Base-by-base conservation (phyloP, 2,888 invertebrate genomes). In the Drosophila testacea region DNA sequence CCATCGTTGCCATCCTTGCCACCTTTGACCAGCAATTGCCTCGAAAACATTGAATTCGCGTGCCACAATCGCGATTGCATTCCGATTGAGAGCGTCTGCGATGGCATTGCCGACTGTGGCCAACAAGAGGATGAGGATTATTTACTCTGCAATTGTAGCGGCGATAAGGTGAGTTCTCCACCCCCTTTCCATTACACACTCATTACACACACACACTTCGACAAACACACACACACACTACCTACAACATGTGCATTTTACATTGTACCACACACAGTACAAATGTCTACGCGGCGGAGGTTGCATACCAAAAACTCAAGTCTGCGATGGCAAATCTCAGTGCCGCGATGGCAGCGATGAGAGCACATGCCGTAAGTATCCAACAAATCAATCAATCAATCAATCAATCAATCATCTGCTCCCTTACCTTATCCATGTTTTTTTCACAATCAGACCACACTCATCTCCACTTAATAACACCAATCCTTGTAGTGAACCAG, bases 81-180 rank as follows among this genome's bases (percentile, higher is more conserved):
- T 65, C 96, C 96, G 47, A 93, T 93, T 82, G 94, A 95, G 16
- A 96, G 96, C 95, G 94, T 95, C 42, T 98, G 98, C 92, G 97
- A 97, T 92, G 95, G 95, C 7, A 95, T 96, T 79, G 92, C 93
- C n/a, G 98, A 98, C 91, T 98, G 98, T 84, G 92, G 93, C 0
- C 94, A 94, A 72, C 94, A 94, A 0, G 95, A 96, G 32, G 97
- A 98, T 90, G 98, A 97, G 92, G 89, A 85, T 56, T 93, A 94
- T 69, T 69, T 74, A 63, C 72, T 91, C 3, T 92, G 92, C 83
- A 83, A 88, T 62, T 93, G 93, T 78, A 82, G 82, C 69, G 79
- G 76, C 55, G 89, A 91, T 56, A 91, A 93, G 92, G 93, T 93
- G 90, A 91, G 92, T 91, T 68, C 60, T 41, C 11, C 28, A 34